A percentile compares a stretch with the other conserved stretches of the same genome.
These are phyloP conservation scores for Capitella teleta DNA, from an alignment of 1,140 invertebrate genomes.

Conservation along the genomic window DNA sequence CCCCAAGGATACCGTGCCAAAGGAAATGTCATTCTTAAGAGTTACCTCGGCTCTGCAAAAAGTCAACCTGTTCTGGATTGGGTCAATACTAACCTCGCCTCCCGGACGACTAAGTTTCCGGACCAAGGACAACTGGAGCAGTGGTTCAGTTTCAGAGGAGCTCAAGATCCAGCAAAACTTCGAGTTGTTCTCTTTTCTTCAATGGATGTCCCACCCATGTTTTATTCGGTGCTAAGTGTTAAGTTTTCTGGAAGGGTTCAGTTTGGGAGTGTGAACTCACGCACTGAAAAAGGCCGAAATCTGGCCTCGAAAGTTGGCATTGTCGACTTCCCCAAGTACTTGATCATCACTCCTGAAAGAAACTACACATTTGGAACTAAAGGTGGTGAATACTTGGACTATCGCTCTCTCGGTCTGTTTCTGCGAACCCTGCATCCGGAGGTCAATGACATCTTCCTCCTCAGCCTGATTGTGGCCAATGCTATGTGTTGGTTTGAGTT, in stretches of 20 bases:
- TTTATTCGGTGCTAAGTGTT: constrained; percentile 47
- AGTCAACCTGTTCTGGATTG: constrained; percentile 40
- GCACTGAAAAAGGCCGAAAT: constrained; percentile 17
- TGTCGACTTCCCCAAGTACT: constrained; percentile 28
- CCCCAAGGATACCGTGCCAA: constrained; percentile 44
- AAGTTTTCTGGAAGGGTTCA: constrained; percentile 47
- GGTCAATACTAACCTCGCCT: constrained; percentile 42
- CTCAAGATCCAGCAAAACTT: background rate
- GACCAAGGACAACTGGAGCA: too few species aligned
- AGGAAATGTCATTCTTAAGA: constrained; percentile 43
- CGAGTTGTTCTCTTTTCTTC: constrained; percentile 42
- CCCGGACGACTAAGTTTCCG: constrained; percentile 39
- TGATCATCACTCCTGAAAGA: constrained; percentile 43
- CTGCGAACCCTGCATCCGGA: constrained; percentile 44
- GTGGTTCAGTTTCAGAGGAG: constrained; percentile 4
- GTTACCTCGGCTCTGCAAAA: constrained; percentile 30
- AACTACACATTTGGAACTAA: constrained; percentile 39
- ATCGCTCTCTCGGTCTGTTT: constrained; percentile 42
- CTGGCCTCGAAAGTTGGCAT: constrained; percentile 16
- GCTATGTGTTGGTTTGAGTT: constrained; percentile 42
- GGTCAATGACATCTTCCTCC: constrained; percentile 47
- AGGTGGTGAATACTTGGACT: constrained; percentile 41
- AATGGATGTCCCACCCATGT: constrained; percentile 40
- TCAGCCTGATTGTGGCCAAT: constrained; percentile 43
- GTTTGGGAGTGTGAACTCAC: constrained; percentile 42